These are phyloP conservation scores for Drosophila ficusphila DNA, from an alignment of 1,140 invertebrate species.

Conservation along the genomic window DNA sequence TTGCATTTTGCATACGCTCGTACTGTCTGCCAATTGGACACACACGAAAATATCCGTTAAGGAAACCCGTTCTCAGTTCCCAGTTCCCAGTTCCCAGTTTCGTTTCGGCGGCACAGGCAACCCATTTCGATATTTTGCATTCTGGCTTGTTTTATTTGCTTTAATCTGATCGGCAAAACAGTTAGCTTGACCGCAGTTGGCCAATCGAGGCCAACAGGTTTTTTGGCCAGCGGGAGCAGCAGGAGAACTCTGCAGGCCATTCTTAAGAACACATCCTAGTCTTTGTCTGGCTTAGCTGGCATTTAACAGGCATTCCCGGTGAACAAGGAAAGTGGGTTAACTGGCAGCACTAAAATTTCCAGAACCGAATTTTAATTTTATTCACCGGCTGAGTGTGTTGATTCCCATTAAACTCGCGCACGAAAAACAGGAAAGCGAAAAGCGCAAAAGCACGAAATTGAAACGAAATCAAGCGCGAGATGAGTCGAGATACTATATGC, in stretches of 20 bases:
- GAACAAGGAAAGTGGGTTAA: conserved; percentile 52
- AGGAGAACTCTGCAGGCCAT: conserved; percentile 47
- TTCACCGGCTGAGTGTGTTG: conserved; percentile 30
- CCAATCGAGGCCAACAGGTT: conserved; percentile 73
- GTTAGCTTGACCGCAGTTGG: conserved; percentile 65
- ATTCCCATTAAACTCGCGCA: conserved; percentile 44
- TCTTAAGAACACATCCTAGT: conserved; percentile 9
- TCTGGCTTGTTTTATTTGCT: conserved; percentile 56
- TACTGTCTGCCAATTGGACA: conserved; percentile 9
- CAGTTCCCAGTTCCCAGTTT: no score
- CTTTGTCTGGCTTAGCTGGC: conserved; percentile 25
- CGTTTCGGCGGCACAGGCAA: conserved; percentile 27
- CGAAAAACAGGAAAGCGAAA: conserved; percentile 34
- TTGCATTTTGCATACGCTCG: conserved; percentile 22
- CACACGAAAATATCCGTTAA: conserved; percentile 27
- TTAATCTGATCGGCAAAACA: conserved; percentile 72
- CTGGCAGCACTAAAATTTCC: conserved; percentile 13
- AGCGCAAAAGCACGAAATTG: conserved; percentile 38
- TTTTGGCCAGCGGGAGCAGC: conserved; percentile 35
- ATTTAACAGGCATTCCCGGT: conserved; percentile 3
- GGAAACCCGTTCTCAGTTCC: conserved; percentile 63
- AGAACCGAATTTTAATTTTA: conserved; percentile 53
- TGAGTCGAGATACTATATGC: conserved; percentile 11
- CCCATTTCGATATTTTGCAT: conserved; percentile 67
- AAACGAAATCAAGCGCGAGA: conserved; percentile 37